Conservation (phyloP, 2,113 vertebrate species). For the Terrapene triunguis region DNA sequence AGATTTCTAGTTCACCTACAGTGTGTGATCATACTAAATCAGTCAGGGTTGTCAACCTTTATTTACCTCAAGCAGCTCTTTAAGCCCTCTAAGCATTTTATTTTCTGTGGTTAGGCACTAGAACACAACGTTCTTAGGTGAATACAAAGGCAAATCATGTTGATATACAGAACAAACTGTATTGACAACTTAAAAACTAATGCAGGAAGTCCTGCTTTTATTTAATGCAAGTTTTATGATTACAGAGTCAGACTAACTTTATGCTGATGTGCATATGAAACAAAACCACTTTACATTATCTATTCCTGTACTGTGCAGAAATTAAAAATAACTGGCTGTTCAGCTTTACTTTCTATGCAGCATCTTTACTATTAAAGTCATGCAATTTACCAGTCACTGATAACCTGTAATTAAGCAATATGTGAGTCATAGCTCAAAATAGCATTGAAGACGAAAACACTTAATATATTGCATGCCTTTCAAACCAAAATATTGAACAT, state of each 20-base stretch:
- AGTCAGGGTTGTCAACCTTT: background rate
- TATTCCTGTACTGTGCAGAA: background rate
- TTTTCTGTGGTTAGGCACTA: background rate
- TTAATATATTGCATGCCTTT: background rate
- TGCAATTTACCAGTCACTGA: background rate
- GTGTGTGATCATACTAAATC: background rate
- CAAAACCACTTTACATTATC: background rate
- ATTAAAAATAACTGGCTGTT: background rate
- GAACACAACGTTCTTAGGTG: rapidly evolving
- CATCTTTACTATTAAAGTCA: background rate
- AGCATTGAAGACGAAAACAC: background rate
- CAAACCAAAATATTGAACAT: background rate
- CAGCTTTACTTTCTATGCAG: background rate
- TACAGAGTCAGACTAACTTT: background rate
- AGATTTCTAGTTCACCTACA: background rate
- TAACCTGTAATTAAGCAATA: background rate
- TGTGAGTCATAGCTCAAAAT: background rate
- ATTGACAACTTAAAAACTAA: constrained; percentile 19
- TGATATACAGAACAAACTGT: background rate
- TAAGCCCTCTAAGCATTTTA: background rate
- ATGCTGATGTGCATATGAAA: background rate
- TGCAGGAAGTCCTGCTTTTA: background rate
- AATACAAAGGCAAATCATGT: background rate
- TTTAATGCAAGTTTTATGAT: background rate
- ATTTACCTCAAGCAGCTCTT: background rate